Evolutionary conservation across 1,140 invertebrate genomes (phyloP).

Genomic region (Drosophila navojoa): DNA sequence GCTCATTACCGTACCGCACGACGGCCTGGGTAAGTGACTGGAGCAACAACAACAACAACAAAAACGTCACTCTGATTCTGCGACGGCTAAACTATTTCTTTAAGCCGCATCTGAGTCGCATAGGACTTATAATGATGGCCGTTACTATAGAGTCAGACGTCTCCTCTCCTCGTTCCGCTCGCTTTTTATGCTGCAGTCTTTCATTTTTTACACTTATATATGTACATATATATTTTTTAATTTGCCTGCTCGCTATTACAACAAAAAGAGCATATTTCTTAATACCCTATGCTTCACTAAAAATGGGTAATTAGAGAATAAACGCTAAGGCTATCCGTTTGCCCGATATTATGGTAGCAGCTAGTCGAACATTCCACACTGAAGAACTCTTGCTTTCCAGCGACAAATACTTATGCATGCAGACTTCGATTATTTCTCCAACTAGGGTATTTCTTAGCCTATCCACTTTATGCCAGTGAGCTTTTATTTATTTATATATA

Average conservation of each 20-base stretch:
- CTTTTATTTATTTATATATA: not conserved
- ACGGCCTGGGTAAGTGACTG: conserved; percentile 4
- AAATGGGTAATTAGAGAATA: too few species aligned
- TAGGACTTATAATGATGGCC: conserved; percentile 41
- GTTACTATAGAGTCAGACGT: not conserved
- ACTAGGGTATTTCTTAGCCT: too few species aligned
- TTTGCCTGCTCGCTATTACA: conserved; percentile 24
- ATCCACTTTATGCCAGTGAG: too few species aligned
- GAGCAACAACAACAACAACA: not conserved
- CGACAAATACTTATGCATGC: too few species aligned
- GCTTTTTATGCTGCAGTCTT: not conserved
- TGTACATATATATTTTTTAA: conserved; percentile 47
- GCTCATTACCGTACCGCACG: conserved; percentile 49
- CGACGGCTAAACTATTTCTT: conserved; percentile 59
- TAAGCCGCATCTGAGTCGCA: conserved; percentile 49
- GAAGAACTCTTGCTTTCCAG: too few species aligned
- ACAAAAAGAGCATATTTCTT: not conserved
- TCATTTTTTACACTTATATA: conserved; percentile 40
- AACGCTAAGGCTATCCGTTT: too few species aligned
- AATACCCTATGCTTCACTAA: too few species aligned
- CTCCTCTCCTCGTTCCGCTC: not conserved
- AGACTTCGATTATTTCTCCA: too few species aligned
- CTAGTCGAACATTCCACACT: too few species aligned
- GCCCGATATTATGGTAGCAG: too few species aligned
- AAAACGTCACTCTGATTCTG: conserved; percentile 59